Conservation (phyloP, 2,113 vertebrate genomes). For the Catharus minimus region DNA sequence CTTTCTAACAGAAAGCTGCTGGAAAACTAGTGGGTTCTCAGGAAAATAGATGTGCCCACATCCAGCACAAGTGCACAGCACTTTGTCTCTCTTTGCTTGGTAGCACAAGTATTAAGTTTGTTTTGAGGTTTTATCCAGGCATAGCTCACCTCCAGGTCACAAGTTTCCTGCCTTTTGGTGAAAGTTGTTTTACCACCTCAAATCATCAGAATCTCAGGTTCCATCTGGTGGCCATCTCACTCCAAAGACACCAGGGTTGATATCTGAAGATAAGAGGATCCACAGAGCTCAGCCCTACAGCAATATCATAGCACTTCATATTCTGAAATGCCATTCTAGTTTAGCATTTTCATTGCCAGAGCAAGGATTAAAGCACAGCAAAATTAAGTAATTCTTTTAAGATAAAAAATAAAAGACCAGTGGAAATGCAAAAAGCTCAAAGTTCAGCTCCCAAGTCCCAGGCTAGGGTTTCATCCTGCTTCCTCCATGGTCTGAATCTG, state of each 20-base stretch:
- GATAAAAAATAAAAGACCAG: not conserved
- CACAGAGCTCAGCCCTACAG: not conserved
- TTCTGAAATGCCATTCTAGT: not conserved
- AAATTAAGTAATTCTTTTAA: not conserved
- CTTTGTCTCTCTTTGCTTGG: not conserved
- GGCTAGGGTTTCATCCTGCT: not conserved
- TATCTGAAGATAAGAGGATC: not conserved
- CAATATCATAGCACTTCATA: not conserved
- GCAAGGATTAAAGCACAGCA: not conserved
- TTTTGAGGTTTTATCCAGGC: not conserved
- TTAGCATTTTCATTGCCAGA: not conserved
- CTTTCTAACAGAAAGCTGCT: not conserved
- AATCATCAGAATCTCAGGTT: not conserved
- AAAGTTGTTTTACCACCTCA: not conserved
- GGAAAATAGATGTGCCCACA: not conserved
- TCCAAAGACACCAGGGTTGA: not conserved
- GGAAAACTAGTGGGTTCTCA: not conserved
- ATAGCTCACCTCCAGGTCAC: not conserved
- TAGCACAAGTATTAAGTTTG: not conserved
- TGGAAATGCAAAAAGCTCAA: not conserved
- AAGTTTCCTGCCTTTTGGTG: not conserved
- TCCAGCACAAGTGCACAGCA: not conserved
- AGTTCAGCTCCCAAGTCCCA: not conserved
- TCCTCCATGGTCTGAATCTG: accelerated
- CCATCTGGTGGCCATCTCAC: not conserved